A percentile compares a stretch with the other conserved stretches of the same genome.
Conservation (phyloP, 2,888 invertebrate genomes). For the Cheilosia vernalis region DNA sequence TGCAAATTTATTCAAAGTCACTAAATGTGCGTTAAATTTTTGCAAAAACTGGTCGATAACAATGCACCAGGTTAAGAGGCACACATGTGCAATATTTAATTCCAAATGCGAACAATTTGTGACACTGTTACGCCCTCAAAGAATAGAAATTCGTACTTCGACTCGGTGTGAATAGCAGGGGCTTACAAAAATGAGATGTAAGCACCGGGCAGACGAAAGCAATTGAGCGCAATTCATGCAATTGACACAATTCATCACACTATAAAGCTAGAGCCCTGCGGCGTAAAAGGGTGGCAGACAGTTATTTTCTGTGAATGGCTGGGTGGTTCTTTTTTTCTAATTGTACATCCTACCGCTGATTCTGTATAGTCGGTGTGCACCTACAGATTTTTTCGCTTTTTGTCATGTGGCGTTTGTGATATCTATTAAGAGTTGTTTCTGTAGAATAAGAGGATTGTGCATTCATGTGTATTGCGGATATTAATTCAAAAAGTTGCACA, state of each 20-base stretch:
- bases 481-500: constrained; percentile 52
- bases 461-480: constrained; percentile 62
- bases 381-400: not conserved
- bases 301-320: constrained; percentile 36
- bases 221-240: constrained; percentile 48
- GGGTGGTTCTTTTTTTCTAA: constrained; percentile 23
- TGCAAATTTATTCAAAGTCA: constrained; percentile 60
- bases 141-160: constrained; percentile 10
- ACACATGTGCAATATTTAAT: constrained; percentile 18
- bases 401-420: constrained; percentile 36
- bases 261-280: constrained; percentile 32
- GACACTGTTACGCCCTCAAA: constrained; percentile 27
- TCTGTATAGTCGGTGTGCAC: not conserved
- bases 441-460: constrained; percentile 35
- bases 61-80: constrained; percentile 57
- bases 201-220: constrained; percentile 57
- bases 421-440: constrained; percentile 31
- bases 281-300: constrained; percentile 60
- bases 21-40: constrained; percentile 34
- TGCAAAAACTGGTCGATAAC: constrained; percentile 36
- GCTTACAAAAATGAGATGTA: constrained; percentile 42
- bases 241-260: constrained; percentile 30
- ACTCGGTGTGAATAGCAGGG: constrained; percentile 39
- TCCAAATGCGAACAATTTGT: constrained; percentile 4
- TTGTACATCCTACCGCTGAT: constrained; percentile 43